Evolutionary conservation across 2,797 vertebrate species (phyloP), one percentile per base, ranked within the genome.

Genomic region (Myoxocephalus aenaeus): DNA sequence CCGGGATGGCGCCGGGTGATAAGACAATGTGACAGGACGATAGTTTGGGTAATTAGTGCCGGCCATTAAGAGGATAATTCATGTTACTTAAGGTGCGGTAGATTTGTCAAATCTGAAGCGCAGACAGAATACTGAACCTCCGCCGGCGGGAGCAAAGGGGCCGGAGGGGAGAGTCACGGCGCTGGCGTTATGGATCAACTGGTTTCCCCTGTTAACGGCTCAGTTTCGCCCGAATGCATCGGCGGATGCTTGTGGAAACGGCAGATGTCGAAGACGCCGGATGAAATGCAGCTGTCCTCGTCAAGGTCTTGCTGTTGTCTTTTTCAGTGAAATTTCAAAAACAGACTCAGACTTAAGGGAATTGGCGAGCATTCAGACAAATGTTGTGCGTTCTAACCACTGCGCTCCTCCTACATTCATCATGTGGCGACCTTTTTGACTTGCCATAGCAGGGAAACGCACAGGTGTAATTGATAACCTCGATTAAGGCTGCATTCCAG

Each of bases 1-100:
- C 29, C 38, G 34, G 58, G 63, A 75, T 46, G 70, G 68, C 22
- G 12, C 25, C 36, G 66, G 73, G 83, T 80, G 63, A 81, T 67
- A 54, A 72, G 75, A 87, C 72, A 65, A 61, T 44, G 74, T 44
- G 63, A 78, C 72, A 53, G 64, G 59, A 65, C 10, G 56, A 64
- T 50, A 42, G 75, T 81, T 81, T 81, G 64, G 44, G 27, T 87
- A 77, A 90, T 92, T 82, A 90, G 73, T 27, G 73, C 10, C 7
- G 7, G 40, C 66, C 67, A 74, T 85, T 88, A 74, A 73, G 73
- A 77, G 75, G 65, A 84, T 71, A 75, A 77, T 70, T 86, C 69
- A 73, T 2, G 1, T 42, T 42, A 46, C 77, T 29, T 75, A 82
- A 81, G 73, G 77, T 11, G 62, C 14, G 2, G 72, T 54, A 17